Percentiles rank a stretch among this genome's conserved stretches.
These are phyloP conservation scores for Catharus fuscescens DNA, from an alignment of 2,113 vertebrate genomes.

Conservation along the genomic window DNA sequence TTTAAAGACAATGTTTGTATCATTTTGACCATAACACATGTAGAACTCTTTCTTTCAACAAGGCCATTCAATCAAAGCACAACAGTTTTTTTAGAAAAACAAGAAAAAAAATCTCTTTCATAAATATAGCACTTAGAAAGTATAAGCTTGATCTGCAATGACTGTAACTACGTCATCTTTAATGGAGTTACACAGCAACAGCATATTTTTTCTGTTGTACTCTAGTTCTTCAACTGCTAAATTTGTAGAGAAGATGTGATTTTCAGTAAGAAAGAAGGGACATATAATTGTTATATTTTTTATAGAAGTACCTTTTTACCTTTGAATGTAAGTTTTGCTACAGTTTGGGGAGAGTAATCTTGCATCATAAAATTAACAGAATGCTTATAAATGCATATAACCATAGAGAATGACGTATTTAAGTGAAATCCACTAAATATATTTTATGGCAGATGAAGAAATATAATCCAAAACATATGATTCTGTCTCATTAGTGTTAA, in stretches of 20 bases:
- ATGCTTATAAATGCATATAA: background rate
- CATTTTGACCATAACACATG: background rate
- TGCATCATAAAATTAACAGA: background rate
- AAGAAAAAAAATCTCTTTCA: background rate
- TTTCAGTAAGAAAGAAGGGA: background rate
- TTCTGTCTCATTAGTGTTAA: background rate
- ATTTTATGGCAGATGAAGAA: background rate
- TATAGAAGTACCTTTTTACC: background rate
- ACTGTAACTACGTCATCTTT: background rate
- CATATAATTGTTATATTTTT: background rate
- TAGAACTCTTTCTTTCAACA: background rate
- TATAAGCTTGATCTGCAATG: background rate
- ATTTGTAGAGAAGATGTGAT: background rate
- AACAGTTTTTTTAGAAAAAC: background rate
- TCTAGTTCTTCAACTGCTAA: background rate
- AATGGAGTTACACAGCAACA: background rate
- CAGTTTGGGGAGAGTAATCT: background rate
- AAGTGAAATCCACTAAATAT: background rate
- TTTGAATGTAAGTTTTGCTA: background rate
- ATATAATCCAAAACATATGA: background rate
- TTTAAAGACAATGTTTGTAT: conserved; percentile 21
- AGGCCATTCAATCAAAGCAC: background rate
- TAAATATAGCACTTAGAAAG: background rate
- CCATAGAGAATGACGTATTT: background rate
- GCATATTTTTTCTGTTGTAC: background rate